Conservation (phyloP, 2,113 vertebrate genomes). For the Hiodon tergisus region DNA sequence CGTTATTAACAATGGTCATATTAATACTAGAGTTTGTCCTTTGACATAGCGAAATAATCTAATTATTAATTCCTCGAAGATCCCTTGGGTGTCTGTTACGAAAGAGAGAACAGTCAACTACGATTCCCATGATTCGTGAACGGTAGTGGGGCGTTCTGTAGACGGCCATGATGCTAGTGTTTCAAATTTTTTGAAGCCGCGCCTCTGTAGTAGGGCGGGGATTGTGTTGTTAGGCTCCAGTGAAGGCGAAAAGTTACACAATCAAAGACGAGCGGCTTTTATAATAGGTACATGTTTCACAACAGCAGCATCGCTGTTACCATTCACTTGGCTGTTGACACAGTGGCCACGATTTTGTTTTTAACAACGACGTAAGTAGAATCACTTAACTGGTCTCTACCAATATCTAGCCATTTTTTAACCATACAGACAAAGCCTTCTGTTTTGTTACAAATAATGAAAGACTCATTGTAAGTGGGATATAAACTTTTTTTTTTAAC, state of each 20-base stretch:
- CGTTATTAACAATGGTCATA: too few species aligned
- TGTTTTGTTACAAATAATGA: neutral
- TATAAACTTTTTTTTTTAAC: neutral
- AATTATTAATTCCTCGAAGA: too few species aligned
- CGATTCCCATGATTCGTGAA: slow-evolving; percentile 29
- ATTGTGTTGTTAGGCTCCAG: slow-evolving; percentile 33
- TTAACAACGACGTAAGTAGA: neutral
- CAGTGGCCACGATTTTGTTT: neutral
- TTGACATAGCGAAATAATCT: too few species aligned
- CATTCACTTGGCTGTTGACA: neutral
- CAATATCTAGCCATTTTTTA: neutral
- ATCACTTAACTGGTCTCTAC: neutral
- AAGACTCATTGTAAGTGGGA: neutral
- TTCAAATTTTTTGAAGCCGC: slow-evolving; percentile 27
- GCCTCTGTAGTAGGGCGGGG: slow-evolving; percentile 56
- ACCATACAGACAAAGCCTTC: neutral
- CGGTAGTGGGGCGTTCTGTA: neutral
- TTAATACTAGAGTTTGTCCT: too few species aligned
- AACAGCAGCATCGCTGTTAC: slow-evolving; percentile 7
- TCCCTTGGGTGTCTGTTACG: neutral
- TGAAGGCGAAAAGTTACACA: slow-evolving; percentile 61
- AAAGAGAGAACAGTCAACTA: slow-evolving; percentile 11
- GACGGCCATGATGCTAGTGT: too few species aligned
- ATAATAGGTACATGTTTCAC: slow-evolving; percentile 33
- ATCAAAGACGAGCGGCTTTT: slow-evolving; percentile 35